A percentile compares a stretch with the other conserved stretches of the same genome.
Conservation (phyloP, 2,113 vertebrate genomes). For the Archilochus colubris region DNA sequence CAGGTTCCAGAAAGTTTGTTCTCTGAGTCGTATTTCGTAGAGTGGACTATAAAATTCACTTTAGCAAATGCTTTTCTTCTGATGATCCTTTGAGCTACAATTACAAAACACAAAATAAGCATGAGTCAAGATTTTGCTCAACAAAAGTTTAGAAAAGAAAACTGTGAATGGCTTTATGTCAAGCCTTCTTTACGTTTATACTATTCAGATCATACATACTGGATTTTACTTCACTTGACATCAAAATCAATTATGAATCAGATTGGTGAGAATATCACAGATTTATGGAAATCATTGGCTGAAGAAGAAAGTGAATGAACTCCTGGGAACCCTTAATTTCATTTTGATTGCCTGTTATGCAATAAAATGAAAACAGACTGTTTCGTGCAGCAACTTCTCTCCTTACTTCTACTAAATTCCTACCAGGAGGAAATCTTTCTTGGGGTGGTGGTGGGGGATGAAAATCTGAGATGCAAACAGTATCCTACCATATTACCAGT, state of each 20-base stretch:
- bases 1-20: not conserved
- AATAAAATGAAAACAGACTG: not conserved
- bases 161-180: not conserved
- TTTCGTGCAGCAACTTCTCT: not conserved
- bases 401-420: not conserved
- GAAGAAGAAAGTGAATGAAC: not conserved
- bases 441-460: not conserved
- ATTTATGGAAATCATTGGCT: not conserved
- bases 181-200: not conserved
- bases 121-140: not conserved
- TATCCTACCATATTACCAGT: not conserved
- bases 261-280: not conserved
- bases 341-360: not conserved
- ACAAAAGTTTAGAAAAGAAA: not conserved
- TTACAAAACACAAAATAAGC: not conserved
- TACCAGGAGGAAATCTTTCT: not conserved
- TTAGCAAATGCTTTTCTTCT: not conserved
- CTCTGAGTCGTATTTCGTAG: not conserved
- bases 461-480: not conserved
- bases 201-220: not conserved
- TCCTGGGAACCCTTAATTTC: not conserved
- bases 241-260: not conserved
- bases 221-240: not conserved
- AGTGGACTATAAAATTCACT: not conserved
- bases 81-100: not conserved